These are phyloP conservation scores for Colletes gigas DNA, from an alignment of 1,140 invertebrate species.

Conservation along the genomic window DNA sequence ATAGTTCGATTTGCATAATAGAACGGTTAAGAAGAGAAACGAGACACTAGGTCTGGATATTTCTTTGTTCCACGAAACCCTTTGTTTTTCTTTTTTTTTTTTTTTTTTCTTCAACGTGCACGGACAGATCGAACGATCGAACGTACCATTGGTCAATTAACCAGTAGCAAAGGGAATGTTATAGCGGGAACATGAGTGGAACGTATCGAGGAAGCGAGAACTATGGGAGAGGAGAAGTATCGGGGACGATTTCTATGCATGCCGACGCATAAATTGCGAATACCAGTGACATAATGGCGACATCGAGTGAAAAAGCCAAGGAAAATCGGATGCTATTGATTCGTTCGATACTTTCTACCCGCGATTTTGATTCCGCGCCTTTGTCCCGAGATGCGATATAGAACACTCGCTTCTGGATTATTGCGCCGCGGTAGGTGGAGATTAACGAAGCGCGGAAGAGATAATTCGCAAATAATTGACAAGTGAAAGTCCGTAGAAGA, in stretches of 20 bases:
- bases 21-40: not conserved
- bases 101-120: not conserved
- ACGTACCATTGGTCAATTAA: conserved; percentile 14
- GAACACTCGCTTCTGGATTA: conserved; percentile 28
- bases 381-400: conserved; percentile 29
- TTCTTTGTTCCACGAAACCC: not conserved
- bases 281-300: conserved; percentile 37
- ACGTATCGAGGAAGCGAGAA: not conserved
- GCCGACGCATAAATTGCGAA: conserved; percentile 20
- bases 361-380: conserved; percentile 33
- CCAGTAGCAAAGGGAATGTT: conserved; percentile 12
- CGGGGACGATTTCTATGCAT: conserved; percentile 38
- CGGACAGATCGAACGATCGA: not conserved
- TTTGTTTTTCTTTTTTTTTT: not conserved
- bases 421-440: conserved; percentile 15
- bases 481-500: conserved; percentile 16
- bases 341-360: conserved; percentile 7
- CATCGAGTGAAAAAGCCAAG: conserved; percentile 41
- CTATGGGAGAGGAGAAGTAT: conserved; percentile 27
- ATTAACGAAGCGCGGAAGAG: not conserved
- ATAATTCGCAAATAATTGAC: conserved; percentile 23
- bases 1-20: conserved; percentile 27
- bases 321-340: conserved; percentile 49
- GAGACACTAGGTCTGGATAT: not conserved
- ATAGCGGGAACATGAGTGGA: conserved; percentile 31